Conservation (phyloP, 2,888 invertebrate genomes). For the Drosophila vallismaia region DNA sequence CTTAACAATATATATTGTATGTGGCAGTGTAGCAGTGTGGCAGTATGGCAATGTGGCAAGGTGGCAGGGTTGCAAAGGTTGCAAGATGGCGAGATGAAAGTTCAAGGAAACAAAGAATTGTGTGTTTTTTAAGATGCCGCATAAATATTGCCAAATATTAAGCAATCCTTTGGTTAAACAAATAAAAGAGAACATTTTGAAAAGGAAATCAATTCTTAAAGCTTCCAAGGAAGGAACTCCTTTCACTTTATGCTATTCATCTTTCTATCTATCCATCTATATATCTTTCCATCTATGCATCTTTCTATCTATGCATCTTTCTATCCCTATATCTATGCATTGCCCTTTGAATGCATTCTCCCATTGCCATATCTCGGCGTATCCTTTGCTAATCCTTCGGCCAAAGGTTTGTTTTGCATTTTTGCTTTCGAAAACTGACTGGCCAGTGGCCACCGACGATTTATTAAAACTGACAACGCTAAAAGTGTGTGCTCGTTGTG, state of each 20-base stretch:
- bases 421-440: background rate
- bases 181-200: background rate
- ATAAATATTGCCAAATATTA: constrained; percentile 13
- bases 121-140: constrained; percentile 2
- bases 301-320: constrained; percentile 6
- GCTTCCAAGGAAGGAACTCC: too few relatives aligned
- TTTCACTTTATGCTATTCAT: background rate
- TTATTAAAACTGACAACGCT: constrained; percentile 48
- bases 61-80: background rate
- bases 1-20: background rate
- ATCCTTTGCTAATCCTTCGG: constrained; percentile 2
- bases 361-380: background rate
- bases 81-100: background rate
- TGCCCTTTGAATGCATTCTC: too few relatives aligned
- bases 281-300: too few relatives aligned
- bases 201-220: too few relatives aligned
- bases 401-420: constrained; percentile 26
- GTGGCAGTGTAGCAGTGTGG: background rate
- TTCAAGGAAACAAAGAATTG: background rate
- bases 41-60: background rate
- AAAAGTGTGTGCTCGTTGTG: constrained; percentile 12
- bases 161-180: background rate
- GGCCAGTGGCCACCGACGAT: constrained; percentile 25
- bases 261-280: background rate
- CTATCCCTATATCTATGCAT: background rate